Evolutionary conservation across 2,113 vertebrate species (phyloP).

Genomic region (Athene noctua): DNA sequence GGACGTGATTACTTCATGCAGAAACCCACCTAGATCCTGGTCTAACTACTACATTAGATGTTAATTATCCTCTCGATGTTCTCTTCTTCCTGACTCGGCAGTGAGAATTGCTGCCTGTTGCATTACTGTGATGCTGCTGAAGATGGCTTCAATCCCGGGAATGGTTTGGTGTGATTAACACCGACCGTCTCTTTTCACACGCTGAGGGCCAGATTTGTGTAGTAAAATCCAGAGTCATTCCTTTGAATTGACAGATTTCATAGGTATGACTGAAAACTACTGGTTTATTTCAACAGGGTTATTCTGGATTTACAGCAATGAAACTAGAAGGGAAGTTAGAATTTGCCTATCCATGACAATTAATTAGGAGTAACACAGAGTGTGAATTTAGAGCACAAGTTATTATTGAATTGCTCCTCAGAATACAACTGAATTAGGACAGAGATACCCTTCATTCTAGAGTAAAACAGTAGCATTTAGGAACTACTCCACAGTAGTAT

Average conservation of each 20-base stretch:
- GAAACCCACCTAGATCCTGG: not conserved
- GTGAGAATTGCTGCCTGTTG: not conserved
- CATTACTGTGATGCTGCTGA: not conserved
- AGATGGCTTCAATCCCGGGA: not conserved
- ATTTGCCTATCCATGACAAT: not conserved
- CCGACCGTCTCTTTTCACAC: not conserved
- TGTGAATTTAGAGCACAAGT: not conserved
- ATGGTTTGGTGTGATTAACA: not conserved
- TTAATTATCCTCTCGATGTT: not conserved
- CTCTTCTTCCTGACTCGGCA: not conserved
- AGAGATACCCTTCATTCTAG: not conserved
- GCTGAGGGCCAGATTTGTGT: not conserved
- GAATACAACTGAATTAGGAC: not conserved
- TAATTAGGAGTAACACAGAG: not conserved
- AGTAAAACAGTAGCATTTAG: not conserved
- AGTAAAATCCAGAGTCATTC: not conserved
- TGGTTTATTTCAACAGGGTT: not conserved
- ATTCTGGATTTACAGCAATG: not conserved
- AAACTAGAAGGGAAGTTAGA: not conserved
- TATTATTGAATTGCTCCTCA: not conserved
- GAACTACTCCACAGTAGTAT: not conserved
- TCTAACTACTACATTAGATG: conserved; percentile 2
- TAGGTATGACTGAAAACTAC: not conserved
- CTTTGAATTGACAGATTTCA: not conserved
- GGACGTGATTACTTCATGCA: not conserved